A percentile compares a stretch with the other conserved stretches of the same genome.
phyloP scores from a whole-genome alignment of 2,113 vertebrate genomes.

The Synodontis membranacea region DNA sequence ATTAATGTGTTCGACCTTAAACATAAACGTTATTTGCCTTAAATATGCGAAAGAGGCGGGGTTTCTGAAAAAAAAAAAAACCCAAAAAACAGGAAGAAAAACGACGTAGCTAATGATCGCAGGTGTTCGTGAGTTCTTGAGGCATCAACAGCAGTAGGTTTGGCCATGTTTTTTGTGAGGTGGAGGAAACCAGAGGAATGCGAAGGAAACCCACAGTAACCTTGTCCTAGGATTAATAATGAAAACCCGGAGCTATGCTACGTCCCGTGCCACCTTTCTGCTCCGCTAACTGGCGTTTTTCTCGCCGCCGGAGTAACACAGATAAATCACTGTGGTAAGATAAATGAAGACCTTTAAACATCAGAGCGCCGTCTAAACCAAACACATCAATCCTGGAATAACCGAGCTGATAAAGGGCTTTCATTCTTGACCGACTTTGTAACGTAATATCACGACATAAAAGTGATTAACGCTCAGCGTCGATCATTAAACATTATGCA shows the following conservation, averaged over 20 bases:
- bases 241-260: not conserved
- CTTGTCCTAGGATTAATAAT: not conserved
- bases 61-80: too few species aligned
- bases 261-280: not conserved
- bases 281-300: not conserved
- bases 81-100: too few species aligned
- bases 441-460: not conserved
- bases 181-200: not conserved
- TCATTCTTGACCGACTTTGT: not conserved
- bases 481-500: not conserved
- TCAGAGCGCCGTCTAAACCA: not conserved
- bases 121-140: not conserved
- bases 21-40: too few species aligned
- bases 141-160: not conserved
- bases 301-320: not conserved
- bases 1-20: not conserved
- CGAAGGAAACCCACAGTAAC: not conserved
- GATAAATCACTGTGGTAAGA: not conserved
- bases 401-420: not conserved
- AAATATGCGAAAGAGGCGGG: too few species aligned
- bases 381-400: not conserved
- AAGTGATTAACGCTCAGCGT: not conserved
- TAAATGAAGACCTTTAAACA: not conserved
- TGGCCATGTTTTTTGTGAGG: not conserved
- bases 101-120: too few species aligned